Base-by-base conservation (phyloP, 2,113 vertebrate genomes). In the Bubo blakistoni region DNA sequence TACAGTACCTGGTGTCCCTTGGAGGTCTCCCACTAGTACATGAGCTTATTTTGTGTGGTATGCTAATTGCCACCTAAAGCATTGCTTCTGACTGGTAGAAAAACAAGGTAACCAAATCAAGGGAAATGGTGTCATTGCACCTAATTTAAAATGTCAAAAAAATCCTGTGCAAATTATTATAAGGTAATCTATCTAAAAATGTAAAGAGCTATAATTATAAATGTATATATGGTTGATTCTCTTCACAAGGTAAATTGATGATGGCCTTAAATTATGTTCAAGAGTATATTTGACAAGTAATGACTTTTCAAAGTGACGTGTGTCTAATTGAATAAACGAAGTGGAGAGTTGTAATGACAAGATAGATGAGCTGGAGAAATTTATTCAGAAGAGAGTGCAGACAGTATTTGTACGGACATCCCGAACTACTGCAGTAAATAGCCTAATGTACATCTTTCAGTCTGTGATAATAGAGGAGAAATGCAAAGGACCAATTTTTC, bases 401-500 rank as follows among this genome's bases (percentile, higher is more conserved):
- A 96, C 97, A 95, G 96, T 97, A 96, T 98, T 98, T 97, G 95
- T 86, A 84, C 7, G 62, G 97, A 90, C 96, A 97, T 90, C 96
- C 97, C 44, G 89, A 96, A 98, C 97, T 96, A 73, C 96, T 55
- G 96, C 98, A 95, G 98, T 98, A 98, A 98, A 98, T 97, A 98
- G 97, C 98, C 97, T 96, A 97, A 98, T 97, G 97, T 98, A 97
- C 96, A 81, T 98, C 98, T 97, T 98, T 97, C 95, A 70, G 97
- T 97, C 98, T 96, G 95, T 97, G 96, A 97, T 98, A 98, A 98
- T 97, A 97, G 98, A 97, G 97, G 97, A 98, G 98, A 98, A 94
- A 97, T 98, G 96, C 97, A 98, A 98, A 98, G 97, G 98, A 97
- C 97, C 98, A 89, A 98, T 98, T 97, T 97, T 98, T 99, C 98